phyloP scores from a whole-genome alignment of 2,888 invertebrate genomes.

The Hirtodrosophila alboralis region DNA sequence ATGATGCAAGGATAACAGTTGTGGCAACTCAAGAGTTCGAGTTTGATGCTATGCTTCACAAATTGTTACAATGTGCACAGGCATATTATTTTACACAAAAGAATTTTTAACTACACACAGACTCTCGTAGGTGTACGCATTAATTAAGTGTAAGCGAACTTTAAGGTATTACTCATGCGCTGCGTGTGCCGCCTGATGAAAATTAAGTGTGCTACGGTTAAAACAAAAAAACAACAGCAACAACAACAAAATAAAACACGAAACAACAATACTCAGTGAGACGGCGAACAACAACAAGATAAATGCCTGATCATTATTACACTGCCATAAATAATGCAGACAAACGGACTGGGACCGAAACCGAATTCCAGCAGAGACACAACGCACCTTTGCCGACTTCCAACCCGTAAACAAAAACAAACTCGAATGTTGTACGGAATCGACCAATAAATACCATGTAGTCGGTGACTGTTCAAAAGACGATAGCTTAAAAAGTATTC shows the following conservation, averaged over 20 bases:
- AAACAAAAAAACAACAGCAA: conserved; percentile 14
- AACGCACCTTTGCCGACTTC: conserved; percentile 55
- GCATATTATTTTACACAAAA: conserved; percentile 52
- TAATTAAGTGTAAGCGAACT: conserved; percentile 69
- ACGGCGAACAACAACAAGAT: conserved; percentile 54
- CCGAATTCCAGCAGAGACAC: conserved; percentile 42
- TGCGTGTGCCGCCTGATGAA: conserved; percentile 34
- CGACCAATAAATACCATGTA: conserved; percentile 25
- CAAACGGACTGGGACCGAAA: conserved; percentile 49
- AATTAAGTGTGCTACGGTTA: conserved; percentile 38
- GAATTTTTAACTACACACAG: conserved; percentile 16
- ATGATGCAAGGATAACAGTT: conserved; percentile 2
- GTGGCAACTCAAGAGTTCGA: conserved; percentile 15
- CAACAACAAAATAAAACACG: conserved; percentile 19
- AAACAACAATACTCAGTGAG: conserved; percentile 15
- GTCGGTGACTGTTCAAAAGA: no score
- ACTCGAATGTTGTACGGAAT: not conserved
- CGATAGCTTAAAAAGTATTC: no score
- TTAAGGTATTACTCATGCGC: conserved; percentile 62
- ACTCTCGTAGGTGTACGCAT: conserved; percentile 21
- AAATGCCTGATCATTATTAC: conserved; percentile 77
- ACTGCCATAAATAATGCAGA: conserved; percentile 70
- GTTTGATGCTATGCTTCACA: conserved; percentile 1
- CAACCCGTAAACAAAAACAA: conserved; percentile 32
- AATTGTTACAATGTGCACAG: conserved; percentile 36